These are phyloP conservation scores for Danionella cerebrum DNA, from an alignment of 2,113 vertebrate species.

Conservation along the genomic window DNA sequence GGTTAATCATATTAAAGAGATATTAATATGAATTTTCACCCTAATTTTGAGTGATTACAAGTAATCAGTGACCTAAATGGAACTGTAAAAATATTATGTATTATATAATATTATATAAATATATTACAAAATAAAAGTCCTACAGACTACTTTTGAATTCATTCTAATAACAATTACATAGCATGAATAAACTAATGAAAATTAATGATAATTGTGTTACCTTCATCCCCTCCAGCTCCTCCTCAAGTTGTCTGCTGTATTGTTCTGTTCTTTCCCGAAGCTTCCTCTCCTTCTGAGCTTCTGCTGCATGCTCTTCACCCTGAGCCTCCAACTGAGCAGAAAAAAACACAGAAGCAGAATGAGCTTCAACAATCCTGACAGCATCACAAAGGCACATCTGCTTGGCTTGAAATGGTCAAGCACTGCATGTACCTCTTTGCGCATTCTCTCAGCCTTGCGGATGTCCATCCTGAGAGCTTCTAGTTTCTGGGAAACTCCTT, in stretches of 20 bases:
- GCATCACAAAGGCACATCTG: conserved; percentile 12
- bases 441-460: conserved; percentile 88
- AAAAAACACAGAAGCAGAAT: neutral
- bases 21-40: no score
- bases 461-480: conserved; percentile 89
- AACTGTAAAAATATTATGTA: no score
- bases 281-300: conserved; percentile 91
- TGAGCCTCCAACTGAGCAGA: conserved; percentile 78
- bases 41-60: no score
- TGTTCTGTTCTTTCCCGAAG: conserved; percentile 88
- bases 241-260: conserved; percentile 89
- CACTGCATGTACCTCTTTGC: conserved; percentile 91
- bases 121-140: no score
- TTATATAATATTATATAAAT: no score
- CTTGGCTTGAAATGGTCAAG: neutral
- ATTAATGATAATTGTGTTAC: conserved; percentile 48
- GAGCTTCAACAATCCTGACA: neutral
- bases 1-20: no score
- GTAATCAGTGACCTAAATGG: no score
- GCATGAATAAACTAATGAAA: no score
- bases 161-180: no score
- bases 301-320: conserved; percentile 77
- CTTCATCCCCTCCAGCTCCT: conserved; percentile 89
- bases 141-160: no score
- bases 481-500: conserved; percentile 83